Base-by-base conservation (phyloP, 2,888 invertebrate species). In the Rhingia rostrata region DNA sequence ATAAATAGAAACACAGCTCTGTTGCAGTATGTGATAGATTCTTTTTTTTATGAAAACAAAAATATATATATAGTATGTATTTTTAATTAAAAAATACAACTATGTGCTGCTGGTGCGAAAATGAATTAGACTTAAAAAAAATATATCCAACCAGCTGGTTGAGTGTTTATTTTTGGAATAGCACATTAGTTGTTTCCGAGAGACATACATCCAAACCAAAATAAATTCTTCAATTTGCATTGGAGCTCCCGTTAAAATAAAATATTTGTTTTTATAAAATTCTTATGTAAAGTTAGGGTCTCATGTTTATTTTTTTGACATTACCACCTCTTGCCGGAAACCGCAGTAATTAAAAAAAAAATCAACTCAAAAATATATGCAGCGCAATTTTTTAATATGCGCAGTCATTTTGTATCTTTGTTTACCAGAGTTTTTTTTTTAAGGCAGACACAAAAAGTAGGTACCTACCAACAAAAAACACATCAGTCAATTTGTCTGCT, bases 131-230 rank as follows among this genome's bases (percentile, higher is more conserved):
- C 14, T 37, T 56, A 6, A 9, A 30, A 67, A 72, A 79, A 73
- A 72, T 79, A 66, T 53, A 39, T 37, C 51, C 43, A 78, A 79
- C 60, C 79, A 79, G 72, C 79, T 72, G 79, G 72, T 66, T 51
- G 22, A 10, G 35, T 53, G 39, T 72, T 60, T 66, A 72, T 64
- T 79, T 72, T 64, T 37, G 64, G 72, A 72, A 12, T 30, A 4
- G 54, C 12, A 45, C 47, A 61, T 53, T 69, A 54, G 22, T 22
- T 22, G 2, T 22, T 22, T 22, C 22, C 22, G 35, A 60, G 51
- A 61, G 12, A 74, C 14, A 39, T 9, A 37, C 74, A 56, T 22
- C 1, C 22, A 22, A 22, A 22, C 1, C 37, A 33, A 63, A 39
- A 63, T 51, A 70, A 54, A 63, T 69, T 69, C 54, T 66, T 70